phyloP scores from a whole-genome alignment of 2,113 vertebrate species.

The Hemiscyllium ocellatum region DNA sequence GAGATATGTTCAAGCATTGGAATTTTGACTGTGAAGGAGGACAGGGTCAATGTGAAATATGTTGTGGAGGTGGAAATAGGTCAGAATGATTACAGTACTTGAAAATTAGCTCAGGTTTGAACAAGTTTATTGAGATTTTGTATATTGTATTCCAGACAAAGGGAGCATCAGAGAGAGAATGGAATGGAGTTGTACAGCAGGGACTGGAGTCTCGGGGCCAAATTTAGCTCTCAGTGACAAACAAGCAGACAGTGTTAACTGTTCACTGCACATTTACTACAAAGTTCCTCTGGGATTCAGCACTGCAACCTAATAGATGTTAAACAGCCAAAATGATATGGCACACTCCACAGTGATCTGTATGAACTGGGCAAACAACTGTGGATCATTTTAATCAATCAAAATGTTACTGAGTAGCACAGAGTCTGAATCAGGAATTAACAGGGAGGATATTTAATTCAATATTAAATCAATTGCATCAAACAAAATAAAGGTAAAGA shows the following conservation, averaged over 20 bases:
- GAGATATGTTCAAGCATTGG: neutral
- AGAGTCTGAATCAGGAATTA: neutral
- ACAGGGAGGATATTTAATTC: neutral
- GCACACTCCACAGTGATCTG: neutral
- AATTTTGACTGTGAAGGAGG: neutral
- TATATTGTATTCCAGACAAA: neutral
- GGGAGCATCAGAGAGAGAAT: neutral
- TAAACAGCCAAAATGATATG: neutral
- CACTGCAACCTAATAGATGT: neutral
- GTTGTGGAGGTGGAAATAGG: too few relatives aligned
- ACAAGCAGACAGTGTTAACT: neutral
- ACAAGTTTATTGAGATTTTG: neutral
- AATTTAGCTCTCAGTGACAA: neutral
- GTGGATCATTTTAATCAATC: neutral
- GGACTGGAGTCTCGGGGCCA: neutral
- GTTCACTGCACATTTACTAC: neutral
- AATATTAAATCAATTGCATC: neutral
- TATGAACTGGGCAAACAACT: neutral
- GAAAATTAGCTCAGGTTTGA: neutral
- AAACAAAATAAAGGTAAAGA: neutral
- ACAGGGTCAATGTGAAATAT: neutral
- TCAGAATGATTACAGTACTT: too few relatives aligned
- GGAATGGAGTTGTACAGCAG: neutral
- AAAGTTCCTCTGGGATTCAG: neutral
- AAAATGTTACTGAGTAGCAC: neutral